A percentile compares a stretch with the other conserved stretches of the same genome.
Evolutionary conservation across 2,888 invertebrate species (phyloP).

Genomic region (Germaria angustata): DNA sequence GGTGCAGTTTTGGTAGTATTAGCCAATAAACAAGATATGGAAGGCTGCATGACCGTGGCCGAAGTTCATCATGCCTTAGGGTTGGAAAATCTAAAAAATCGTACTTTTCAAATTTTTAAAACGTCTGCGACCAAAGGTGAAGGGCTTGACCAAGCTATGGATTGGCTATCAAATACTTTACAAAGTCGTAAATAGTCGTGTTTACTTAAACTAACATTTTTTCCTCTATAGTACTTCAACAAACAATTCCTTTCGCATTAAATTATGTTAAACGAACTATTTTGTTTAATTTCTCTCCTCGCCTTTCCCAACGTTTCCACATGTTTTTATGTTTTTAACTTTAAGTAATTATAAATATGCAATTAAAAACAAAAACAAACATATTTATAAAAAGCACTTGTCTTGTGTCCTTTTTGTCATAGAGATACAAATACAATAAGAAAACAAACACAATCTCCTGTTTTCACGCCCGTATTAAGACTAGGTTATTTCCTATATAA

Average conservation of each 20-base stretch:
- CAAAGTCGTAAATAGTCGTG: conserved; percentile 90
- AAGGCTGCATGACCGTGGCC: conserved; percentile 96
- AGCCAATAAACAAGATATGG: conserved; percentile 99
- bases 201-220: conserved; percentile 65
- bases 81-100: conserved; percentile 94
- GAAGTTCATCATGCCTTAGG: conserved; percentile 98
- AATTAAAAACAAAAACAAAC: conserved; percentile 55
- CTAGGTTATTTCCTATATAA: conserved; percentile 35
- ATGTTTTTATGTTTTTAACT: conserved; percentile 57
- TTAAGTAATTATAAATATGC: conserved; percentile 66
- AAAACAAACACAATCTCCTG: neutral
- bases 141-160: conserved; percentile 99
- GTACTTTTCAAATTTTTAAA: conserved; percentile 98
- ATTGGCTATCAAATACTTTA: conserved; percentile 96
- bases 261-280: conserved; percentile 55
- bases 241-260: conserved; percentile 64
- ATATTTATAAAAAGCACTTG: conserved; percentile 45
- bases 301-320: conserved; percentile 3
- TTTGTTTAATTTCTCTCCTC: conserved; percentile 39
- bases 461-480: conserved; percentile 2
- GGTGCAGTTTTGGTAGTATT: conserved; percentile 97
- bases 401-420: conserved; percentile 46
- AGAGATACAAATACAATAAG: conserved; percentile 4
- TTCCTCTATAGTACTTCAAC: conserved; percentile 39
- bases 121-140: conserved; percentile 99